Percentiles rank a stretch among this genome's conserved stretches.
These are phyloP conservation scores for Podabrus alpinus DNA, from an alignment of 2,888 invertebrate genomes.

Conservation along the genomic window DNA sequence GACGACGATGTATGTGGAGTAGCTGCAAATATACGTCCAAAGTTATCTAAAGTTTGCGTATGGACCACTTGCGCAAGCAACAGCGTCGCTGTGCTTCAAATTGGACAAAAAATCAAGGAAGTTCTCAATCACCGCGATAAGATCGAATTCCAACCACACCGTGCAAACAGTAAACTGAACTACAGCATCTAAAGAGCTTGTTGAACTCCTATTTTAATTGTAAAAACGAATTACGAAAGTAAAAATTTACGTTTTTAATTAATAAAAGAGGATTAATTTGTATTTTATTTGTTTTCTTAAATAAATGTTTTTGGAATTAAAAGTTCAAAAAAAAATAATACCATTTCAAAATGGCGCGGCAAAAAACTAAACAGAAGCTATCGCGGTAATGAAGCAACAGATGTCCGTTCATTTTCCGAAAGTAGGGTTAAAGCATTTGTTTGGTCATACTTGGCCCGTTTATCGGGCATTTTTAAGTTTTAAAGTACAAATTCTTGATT, in stretches of 20 bases:
- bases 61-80: not conserved
- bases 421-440: too few relatives aligned
- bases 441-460: too few relatives aligned
- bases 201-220: too few relatives aligned
- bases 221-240: too few relatives aligned
- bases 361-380: not conserved
- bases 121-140: not conserved
- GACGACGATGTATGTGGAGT: not conserved
- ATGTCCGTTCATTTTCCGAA: not conserved
- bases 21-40: not conserved
- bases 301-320: not conserved
- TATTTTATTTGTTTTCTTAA: not conserved
- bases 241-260: too few relatives aligned
- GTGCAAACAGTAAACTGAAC: too few relatives aligned
- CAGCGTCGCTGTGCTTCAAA: not conserved
- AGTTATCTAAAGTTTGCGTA: not conserved
- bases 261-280: not conserved
- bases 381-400: not conserved
- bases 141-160: not conserved
- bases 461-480: too few relatives aligned
- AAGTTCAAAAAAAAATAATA: not conserved
- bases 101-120: not conserved
- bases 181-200: not conserved
- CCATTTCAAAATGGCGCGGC: not conserved
- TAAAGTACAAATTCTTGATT: too few relatives aligned